Evolutionary conservation across 2,797 vertebrate species (phyloP), one percentile per base, ranked within the genome.

Genomic region (Luscinia luscinia): DNA sequence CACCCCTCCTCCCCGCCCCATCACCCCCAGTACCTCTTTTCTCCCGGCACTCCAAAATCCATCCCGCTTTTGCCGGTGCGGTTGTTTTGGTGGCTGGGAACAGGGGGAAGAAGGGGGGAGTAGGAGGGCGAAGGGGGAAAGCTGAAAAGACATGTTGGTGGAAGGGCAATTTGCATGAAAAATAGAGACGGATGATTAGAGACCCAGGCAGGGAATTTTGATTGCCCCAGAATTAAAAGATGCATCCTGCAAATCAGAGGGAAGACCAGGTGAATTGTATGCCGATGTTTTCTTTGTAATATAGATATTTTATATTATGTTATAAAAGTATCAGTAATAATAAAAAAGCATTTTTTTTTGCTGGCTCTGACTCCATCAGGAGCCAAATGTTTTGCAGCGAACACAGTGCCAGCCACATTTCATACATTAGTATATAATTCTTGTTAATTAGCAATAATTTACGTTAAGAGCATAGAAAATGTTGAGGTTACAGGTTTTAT

Each of bases 371-470:
- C 87, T 96, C 94, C 58, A 22, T 84, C 68, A 76, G 75, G 80
- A 96, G 94, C 92, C 93, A 91, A 97, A 95, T 96, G 93, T 97
- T 97, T 97, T 96, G 95, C 90, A 97, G 85, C 5, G 87, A 97
- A 46, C 34, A 32, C 15, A 2, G 90, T 95, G 95, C 95, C 95
- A 96, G 95, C 94, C 27, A 55, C 94, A 95, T 97, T 98, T 98
- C 96, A 96, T 97, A 97, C 89, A 69, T 98, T 97, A 96, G 96
- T 94, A 94, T 97, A 97, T 98, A 97, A 97, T 98, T 97, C 97
- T 97, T 97, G 97, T 98, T 98, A 98, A 98, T 98, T 98, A 98
- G 97, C 97, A 97, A 98, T 98, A 97, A 98, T 98, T 98, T 98
- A 98, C 79, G 43, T 98, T 97, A 97, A 98, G 97, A 97, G 97